Conservation (phyloP, 1,140 invertebrate species). For the Neomicropteryx cornuta region DNA sequence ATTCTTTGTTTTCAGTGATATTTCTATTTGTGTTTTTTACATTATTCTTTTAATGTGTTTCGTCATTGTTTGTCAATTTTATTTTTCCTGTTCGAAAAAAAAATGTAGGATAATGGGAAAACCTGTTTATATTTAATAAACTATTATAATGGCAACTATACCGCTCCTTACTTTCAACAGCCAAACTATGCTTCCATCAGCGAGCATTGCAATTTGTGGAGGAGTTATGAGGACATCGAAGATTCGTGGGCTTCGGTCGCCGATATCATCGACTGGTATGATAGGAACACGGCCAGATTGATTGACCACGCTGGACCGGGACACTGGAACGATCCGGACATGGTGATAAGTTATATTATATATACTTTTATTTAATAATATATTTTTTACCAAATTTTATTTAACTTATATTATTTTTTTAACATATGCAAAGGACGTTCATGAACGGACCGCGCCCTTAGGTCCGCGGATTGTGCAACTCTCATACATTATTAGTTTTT, state of each 20-base stretch:
- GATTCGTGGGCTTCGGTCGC: conserved; percentile 60
- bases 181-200: conserved; percentile 42
- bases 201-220: conserved; percentile 64
- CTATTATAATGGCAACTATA: neutral
- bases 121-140: neutral
- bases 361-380: no score
- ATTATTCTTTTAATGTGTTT: neutral
- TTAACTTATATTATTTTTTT: no score
- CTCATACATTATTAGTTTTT: no score
- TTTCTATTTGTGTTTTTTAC: neutral
- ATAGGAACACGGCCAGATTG: conserved; percentile 56
- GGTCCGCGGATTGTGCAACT: no score
- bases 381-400: no score
- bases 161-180: conserved; percentile 26
- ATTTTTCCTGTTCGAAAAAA: neutral
- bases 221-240: conserved; percentile 73
- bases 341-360: conserved; percentile 47
- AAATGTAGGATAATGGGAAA: neutral
- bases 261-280: conserved; percentile 66
- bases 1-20: neutral
- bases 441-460: no score
- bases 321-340: conserved; percentile 82
- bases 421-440: no score
- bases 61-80: neutral
- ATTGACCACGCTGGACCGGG: conserved; percentile 62